A percentile compares a stretch with the other conserved stretches of the same genome.
Evolutionary conservation across 2,797 vertebrate genomes (phyloP).

Genomic region (Diceros bicornis): DNA sequence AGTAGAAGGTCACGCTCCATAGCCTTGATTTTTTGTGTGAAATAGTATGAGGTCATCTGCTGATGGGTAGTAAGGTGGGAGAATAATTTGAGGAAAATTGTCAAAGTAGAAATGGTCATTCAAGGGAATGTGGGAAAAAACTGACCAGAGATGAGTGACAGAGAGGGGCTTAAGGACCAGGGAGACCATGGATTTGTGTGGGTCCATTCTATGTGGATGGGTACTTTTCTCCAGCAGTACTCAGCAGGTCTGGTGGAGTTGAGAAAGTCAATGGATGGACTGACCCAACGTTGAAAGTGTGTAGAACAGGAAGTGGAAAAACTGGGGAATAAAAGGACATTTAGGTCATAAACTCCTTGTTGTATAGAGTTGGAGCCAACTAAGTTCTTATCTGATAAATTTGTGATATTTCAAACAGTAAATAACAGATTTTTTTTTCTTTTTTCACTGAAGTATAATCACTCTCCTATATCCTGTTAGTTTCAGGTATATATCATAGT

Average conservation of each 20-base stretch:
- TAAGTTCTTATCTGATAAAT: not conserved
- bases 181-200: not conserved
- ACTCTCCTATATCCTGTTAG: no score
- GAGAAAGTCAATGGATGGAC: not conserved
- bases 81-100: not conserved
- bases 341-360: not conserved
- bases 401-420: not conserved
- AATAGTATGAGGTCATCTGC: not conserved
- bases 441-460: no score
- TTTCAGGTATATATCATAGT: no score
- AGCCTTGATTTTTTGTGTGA: not conserved
- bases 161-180: not conserved
- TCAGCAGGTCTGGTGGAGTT: no score
- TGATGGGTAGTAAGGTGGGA: not conserved
- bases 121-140: not conserved
- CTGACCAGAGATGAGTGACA: not conserved
- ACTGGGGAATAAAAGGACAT: not conserved
- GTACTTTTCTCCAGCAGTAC: not conserved
- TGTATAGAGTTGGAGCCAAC: not conserved
- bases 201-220: not conserved
- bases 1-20: no score
- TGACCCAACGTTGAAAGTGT: not conserved
- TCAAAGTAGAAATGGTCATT: not conserved
- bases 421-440: not conserved
- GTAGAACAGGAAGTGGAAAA: not conserved